Evolutionary conservation across 1,140 invertebrate species (phyloP), one percentile per base, ranked within the genome.

Genomic region (Dreissena rostriformis): DNA sequence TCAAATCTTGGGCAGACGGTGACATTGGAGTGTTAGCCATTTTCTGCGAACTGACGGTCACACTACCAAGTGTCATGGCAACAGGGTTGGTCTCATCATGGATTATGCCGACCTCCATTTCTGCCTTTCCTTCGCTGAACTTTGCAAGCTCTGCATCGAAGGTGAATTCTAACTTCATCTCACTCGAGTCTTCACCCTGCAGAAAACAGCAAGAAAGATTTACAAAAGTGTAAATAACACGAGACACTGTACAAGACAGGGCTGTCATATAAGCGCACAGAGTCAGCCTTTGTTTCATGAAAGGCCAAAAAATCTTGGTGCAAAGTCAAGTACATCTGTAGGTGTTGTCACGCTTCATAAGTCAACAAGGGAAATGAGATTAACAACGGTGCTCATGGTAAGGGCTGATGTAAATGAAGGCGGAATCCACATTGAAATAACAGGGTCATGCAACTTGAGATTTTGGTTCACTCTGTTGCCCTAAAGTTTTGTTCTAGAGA

Each of bases 111-210:
- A 82, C 63, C 22, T 86, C 72, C n/a, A 86, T 85, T 26, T 91
- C 89, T 28, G 83, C 72, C 67, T 97, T 97, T 81, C 97, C 96
- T 55, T 97, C 96, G 8, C 96, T 96, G 61, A 97, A 86, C 71
- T 91, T 90, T 11, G 91, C 90, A 57, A 92, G 93, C 88, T 97
- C 96, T 39, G 96, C 88, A 89, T 97, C 97, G 93, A 98, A 98
- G 1, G 96, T 95, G 92, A 98, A 98, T 92, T 98, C 97, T 53
- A 98, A 94, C 93, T 98, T 98, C 95, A 98, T 97, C 89, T 98
- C 97, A 51, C 96, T 95, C 52, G 95, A 95, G 90, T 97, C 97
- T 92, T 97, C 97, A 53, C 94, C 94, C 93, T 94, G 95, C 93
- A 86, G 95, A 95, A 11, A 93, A 57, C 12, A 68, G 53, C 55